phyloP scores from a whole-genome alignment of 2,113 vertebrate genomes.

The Pomatostomus ruficeps region DNA sequence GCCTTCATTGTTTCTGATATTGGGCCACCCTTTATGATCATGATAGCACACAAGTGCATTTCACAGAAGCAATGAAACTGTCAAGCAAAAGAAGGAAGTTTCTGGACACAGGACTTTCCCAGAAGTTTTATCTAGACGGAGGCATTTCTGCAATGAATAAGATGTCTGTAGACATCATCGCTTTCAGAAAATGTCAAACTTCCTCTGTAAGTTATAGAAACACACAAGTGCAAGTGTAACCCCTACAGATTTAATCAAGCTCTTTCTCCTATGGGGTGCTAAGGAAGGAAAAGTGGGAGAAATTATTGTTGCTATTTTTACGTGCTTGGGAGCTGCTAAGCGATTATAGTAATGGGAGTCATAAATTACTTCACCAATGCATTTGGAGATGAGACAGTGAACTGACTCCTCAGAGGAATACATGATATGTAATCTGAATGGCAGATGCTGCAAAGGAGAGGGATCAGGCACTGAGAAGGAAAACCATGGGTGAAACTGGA shows the following conservation, averaged over 20 bases:
- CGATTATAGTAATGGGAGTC: conserved; percentile 35
- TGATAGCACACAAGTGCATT: not conserved
- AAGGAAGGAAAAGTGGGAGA: conserved; percentile 32
- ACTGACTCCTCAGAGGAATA: not conserved
- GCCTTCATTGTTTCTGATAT: not conserved
- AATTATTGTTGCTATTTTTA: conserved; percentile 59
- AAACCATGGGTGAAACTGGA: not conserved
- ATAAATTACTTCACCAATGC: conserved; percentile 43
- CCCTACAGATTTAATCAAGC: conserved; percentile 9
- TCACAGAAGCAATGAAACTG: not conserved
- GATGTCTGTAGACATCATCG: not conserved
- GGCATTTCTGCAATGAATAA: not conserved
- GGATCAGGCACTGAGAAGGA: not conserved
- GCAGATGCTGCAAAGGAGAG: not conserved
- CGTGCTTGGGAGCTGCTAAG: conserved; percentile 30
- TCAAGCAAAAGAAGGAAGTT: not conserved
- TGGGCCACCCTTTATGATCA: not conserved
- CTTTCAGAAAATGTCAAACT: not conserved
- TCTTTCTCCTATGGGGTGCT: conserved; percentile 13
- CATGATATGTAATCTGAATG: not conserved
- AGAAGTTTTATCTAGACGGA: not conserved
- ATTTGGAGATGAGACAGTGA: conserved; percentile 40
- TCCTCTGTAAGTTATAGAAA: not conserved
- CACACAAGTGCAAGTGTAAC: not conserved
- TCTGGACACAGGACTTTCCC: not conserved